Percentiles rank a stretch among this genome's conserved stretches.
Evolutionary conservation across 2,888 invertebrate species (phyloP).

Genomic region (Smittia aterrima): DNA sequence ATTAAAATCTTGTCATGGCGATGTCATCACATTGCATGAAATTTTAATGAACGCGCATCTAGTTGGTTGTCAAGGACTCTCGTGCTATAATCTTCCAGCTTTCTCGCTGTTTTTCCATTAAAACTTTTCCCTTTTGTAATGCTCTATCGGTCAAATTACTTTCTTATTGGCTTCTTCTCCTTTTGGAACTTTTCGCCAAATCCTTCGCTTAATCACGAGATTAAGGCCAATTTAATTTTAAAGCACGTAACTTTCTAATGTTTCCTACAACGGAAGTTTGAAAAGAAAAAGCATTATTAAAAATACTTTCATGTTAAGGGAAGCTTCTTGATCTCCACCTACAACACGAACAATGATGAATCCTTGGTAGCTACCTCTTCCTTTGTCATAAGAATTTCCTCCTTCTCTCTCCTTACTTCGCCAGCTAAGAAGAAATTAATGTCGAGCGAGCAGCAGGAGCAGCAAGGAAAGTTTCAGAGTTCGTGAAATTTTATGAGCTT

Average conservation of each 20-base stretch:
- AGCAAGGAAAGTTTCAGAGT: background rate
- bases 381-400: background rate
- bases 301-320: background rate
- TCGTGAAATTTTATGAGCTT: constrained; percentile 18
- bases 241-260: no score
- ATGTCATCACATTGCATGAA: background rate
- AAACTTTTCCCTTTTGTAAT: background rate
- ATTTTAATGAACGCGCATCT: background rate
- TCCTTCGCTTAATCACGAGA: background rate
- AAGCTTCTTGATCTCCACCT: constrained; percentile 10
- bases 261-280: background rate
- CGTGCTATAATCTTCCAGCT: no score
- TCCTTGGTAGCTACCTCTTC: constrained; percentile 2
- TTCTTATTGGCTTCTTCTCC: no score
- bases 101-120: background rate
- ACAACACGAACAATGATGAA: background rate
- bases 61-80: background rate
- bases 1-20: background rate
- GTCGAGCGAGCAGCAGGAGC: background rate
- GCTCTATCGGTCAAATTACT: no score
- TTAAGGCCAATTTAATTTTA: background rate
- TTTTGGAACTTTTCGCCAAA: no score
- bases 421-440: background rate
- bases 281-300: background rate
- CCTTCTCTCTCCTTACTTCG: background rate